phyloP scores from a whole-genome alignment of 2,113 vertebrate species.

The Dolichallabes microphthalmus region DNA sequence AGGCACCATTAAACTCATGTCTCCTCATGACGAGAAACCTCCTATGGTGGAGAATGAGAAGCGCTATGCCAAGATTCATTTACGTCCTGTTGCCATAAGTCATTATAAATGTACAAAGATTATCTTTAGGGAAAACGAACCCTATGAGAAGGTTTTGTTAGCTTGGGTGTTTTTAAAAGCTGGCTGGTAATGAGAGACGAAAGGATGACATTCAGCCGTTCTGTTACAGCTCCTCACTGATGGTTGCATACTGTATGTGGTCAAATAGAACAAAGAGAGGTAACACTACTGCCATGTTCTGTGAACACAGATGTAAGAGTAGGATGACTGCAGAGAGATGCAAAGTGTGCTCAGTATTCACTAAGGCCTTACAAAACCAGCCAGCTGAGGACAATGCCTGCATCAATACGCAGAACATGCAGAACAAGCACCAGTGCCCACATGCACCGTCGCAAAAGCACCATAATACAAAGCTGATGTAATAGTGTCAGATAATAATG shows the following conservation, averaged over 20 bases:
- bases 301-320: slow-evolving; percentile 31
- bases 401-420: slow-evolving; percentile 29
- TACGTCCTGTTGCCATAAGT: slow-evolving; percentile 34
- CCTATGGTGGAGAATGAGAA: slow-evolving; percentile 37
- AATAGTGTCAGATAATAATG: slow-evolving; percentile 14
- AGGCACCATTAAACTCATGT: slow-evolving; percentile 66
- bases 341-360: slow-evolving; percentile 32
- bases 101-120: slow-evolving; percentile 26
- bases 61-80: slow-evolving; percentile 27
- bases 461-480: slow-evolving; percentile 17
- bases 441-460: background rate
- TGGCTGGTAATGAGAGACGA: slow-evolving; percentile 26
- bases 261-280: slow-evolving; percentile 35
- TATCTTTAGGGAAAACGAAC: background rate
- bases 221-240: slow-evolving; percentile 9
- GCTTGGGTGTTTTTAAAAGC: background rate
- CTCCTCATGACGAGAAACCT: slow-evolving; percentile 44
- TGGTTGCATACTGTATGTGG: slow-evolving; percentile 32
- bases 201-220: background rate
- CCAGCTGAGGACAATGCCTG: slow-evolving; percentile 29
- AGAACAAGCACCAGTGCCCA: slow-evolving; percentile 1
- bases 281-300: slow-evolving; percentile 33
- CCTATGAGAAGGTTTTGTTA: slow-evolving; percentile 3
- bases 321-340: slow-evolving; percentile 27
- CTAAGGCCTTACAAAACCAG: slow-evolving; percentile 34